These are phyloP conservation scores for Stegostoma tigrinum DNA, from an alignment of 2,113 vertebrate species.

Conservation along the genomic window DNA sequence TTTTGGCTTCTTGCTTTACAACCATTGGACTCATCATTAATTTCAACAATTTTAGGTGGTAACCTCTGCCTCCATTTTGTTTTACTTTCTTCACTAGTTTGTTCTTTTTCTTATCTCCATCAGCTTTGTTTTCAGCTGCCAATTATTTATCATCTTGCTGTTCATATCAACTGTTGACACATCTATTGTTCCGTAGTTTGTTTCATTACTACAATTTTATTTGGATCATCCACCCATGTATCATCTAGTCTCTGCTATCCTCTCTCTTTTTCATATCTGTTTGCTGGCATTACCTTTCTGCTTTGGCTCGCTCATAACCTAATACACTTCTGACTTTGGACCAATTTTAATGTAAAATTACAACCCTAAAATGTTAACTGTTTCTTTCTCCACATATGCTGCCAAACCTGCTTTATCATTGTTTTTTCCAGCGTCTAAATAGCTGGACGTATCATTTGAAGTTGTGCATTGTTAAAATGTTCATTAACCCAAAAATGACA, in stretches of 20 bases:
- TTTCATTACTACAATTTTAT: neutral
- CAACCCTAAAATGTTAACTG: neutral
- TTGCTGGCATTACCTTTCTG: neutral
- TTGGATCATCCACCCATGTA: neutral
- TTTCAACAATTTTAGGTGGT: neutral
- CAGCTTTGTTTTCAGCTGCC: neutral
- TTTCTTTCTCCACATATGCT: neutral
- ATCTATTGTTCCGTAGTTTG: neutral
- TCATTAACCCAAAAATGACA: neutral
- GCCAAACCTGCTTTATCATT: neutral
- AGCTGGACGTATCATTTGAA: neutral
- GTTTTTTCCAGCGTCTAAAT: neutral
- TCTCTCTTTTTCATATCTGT: neutral
- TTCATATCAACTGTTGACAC: neutral
- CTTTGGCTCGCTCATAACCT: neutral
- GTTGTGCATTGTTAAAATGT: neutral
- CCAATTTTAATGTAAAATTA: neutral
- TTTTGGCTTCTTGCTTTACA: no score
- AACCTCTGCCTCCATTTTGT: neutral
- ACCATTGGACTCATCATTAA: neutral
- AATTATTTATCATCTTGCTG: neutral
- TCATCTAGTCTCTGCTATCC: neutral
- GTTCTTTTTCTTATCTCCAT: neutral
- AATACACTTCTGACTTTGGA: neutral
- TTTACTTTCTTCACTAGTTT: neutral